Base-by-base conservation (phyloP, 2,888 invertebrate species). In the Hydrotaea cyrtoneurina region DNA sequence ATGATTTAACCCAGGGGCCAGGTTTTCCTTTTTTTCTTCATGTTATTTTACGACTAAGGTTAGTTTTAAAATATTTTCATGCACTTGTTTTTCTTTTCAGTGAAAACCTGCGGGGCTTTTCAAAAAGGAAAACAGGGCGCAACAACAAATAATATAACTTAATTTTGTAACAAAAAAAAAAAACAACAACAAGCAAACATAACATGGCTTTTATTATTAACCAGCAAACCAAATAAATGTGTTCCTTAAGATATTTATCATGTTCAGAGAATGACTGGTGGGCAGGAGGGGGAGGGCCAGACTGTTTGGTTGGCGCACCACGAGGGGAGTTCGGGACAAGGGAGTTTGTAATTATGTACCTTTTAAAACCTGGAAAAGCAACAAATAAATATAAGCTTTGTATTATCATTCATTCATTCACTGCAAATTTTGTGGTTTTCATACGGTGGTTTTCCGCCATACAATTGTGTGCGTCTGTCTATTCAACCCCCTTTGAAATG, bases 341-440 rank as follows among this genome's bases (percentile, higher is more conserved):
- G 36, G 43, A 43, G 21, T 23, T 46, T 46, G 46, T 69, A 69
- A 69, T 69, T 69, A 69, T 69, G 69, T 43, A 69, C 46, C 46
- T 39, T 66, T 66, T 39, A 66, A 66, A 59, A 43, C n/a, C 39
- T 13, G 66, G 21, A 21, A 66, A 66, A 66, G 66, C 66, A 66
- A 66, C 69, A 46, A 69, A 69, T 23, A 69, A 46, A 69, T 21
- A 21, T 19, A 43, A 46, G 39, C 69, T 69, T 66, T 66, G 36
- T 66, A 43, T 43, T 46, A 15, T 66, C 7, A n/a, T 46, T 69
- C 62, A 62, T 69, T 31, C 69, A 46, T 82, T 82, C 53, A 79
- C 85, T 73, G 79, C 73, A 73, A 85, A 85, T 85, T 82, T 85
- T 85, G 85, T 74, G 85, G 82, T 79, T 85, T 84, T 80, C 79